Conservation (phyloP, 2,888 invertebrate species). For the Leptura quadrifasciata region DNA sequence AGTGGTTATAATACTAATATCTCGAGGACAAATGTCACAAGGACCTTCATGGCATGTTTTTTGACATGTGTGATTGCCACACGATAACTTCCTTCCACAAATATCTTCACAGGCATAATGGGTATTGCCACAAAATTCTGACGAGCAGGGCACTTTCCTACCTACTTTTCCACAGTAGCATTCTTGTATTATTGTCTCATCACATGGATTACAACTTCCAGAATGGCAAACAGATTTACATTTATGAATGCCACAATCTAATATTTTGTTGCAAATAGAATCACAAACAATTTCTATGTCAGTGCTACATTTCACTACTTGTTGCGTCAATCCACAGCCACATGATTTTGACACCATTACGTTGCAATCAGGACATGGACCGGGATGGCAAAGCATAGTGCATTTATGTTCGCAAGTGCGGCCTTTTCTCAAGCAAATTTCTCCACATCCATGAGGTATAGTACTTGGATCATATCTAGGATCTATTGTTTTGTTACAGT, state of each 20-base stretch:
- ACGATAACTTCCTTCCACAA: constrained; percentile 79
- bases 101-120: constrained; percentile 79
- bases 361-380: constrained; percentile 93
- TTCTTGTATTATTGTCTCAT: constrained; percentile 80
- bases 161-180: constrained; percentile 84
- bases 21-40: constrained; percentile 80
- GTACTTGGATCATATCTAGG: constrained; percentile 86
- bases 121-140: constrained; percentile 50
- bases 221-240: constrained; percentile 87
- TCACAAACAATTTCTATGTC: constrained; percentile 85
- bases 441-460: constrained; percentile 94
- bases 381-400: constrained; percentile 92
- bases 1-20: constrained; percentile 78
- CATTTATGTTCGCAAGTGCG: constrained; percentile 81
- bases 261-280: constrained; percentile 81
- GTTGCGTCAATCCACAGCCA: constrained; percentile 84
- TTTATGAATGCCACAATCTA: constrained; percentile 86
- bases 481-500: constrained; percentile 88
- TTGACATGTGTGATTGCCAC: constrained; percentile 80
- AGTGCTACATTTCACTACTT: constrained; percentile 83
- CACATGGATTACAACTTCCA: constrained; percentile 85
- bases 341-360: constrained; percentile 85
- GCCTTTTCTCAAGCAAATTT: constrained; percentile 83
- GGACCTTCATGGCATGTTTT: constrained; percentile 81
- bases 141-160: constrained; percentile 74